Conservation (phyloP, 2,888 invertebrate genomes). For the Lypha dubia region DNA sequence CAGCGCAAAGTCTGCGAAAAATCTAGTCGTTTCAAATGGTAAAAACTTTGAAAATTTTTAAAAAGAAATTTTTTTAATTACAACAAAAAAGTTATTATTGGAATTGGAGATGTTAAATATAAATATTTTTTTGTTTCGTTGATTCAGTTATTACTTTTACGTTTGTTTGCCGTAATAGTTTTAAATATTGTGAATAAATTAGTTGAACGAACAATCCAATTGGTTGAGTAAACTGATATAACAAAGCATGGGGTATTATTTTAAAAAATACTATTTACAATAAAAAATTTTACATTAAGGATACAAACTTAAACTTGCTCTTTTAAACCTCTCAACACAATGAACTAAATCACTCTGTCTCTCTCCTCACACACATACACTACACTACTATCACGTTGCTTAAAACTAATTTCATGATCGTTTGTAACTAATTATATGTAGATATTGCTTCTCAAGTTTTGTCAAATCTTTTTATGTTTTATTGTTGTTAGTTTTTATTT, state of each 20-base stretch:
- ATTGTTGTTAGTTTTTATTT: background rate
- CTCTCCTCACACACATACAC: background rate
- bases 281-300: too few relatives aligned
- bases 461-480: background rate
- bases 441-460: background rate
- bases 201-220: conserved; percentile 21
- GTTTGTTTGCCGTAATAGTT: conserved; percentile 37
- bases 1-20: conserved; percentile 52
- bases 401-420: background rate
- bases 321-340: background rate
- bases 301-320: background rate
- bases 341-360: conserved; percentile 1
- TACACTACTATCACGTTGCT: conserved; percentile 7
- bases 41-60: conserved; percentile 49
- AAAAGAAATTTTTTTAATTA: conserved; percentile 22
- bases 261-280: conserved; percentile 21
- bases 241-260: conserved; percentile 27
- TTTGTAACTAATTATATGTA: background rate
- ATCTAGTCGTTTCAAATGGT: conserved; percentile 76
- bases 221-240: conserved; percentile 25
- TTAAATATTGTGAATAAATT: conserved; percentile 23
- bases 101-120: conserved; percentile 21
- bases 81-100: conserved; percentile 36
- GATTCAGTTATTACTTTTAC: conserved; percentile 19
- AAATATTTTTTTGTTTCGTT: conserved; percentile 30